Evolutionary conservation across 1,140 invertebrate genomes (phyloP), one percentile per base, ranked within the genome.

Genomic region (Antheraea mylitta): DNA sequence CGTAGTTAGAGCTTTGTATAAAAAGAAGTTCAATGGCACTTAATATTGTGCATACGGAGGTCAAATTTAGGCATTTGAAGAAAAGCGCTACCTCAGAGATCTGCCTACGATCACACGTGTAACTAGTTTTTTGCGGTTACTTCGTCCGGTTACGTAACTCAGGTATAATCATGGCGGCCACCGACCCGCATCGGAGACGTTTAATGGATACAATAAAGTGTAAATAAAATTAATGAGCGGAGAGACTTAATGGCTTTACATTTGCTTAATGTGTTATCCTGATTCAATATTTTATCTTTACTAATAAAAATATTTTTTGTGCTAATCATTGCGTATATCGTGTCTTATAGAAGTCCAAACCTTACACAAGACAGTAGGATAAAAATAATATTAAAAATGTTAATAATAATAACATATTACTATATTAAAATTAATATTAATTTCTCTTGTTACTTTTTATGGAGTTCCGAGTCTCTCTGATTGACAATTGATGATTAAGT

Each of bases 51-150:
- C 45, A 53, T 53, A 53, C 16, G 13, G 45, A 53, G 61, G 61
- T 13, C 60, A 59, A 37, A 69, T 36, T 64, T 75, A 74, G 73
- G 72, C 7, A 53, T 53, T 53, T 13, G 45, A 53, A n/a, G 45
- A 53, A 53, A 53, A 53, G 45, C 11, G 16, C 45, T 53, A 53
- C 45, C 16, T 53, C 45, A 53, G 45, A 16, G 45, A n/a, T 53
- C 45, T 53, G 45, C 1, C 10, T 72, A 60, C 11, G 68, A 68
- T 80, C 81, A 78, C 81, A 81, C 79, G 77, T 85, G 82, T 78
- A 83, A 85, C 85, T 88, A 86, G 88, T 89, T 91, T 91, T 91
- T 89, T 90, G 80, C 76, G 66, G 72, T 82, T 77, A 53, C 45
- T 53, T 53, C 45, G 45, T 53, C 45, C 45, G 45, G 45, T 91